These are phyloP conservation scores for Phalanger gymnotis DNA, from an alignment of 2,797 vertebrate species.

Conservation along the genomic window DNA sequence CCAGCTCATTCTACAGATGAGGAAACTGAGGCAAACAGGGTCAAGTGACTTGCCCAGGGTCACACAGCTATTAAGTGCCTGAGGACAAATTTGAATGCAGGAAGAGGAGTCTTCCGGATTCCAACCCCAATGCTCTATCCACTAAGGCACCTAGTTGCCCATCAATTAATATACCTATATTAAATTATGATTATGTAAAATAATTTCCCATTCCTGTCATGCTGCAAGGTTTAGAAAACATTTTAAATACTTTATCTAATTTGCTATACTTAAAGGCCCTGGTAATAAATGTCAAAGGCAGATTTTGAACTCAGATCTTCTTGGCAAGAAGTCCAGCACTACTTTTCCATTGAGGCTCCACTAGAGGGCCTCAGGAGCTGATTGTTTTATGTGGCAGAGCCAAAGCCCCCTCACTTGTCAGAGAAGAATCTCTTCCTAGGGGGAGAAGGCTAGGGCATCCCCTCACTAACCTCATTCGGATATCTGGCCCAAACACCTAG, in stretches of 20 bases:
- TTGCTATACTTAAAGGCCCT: not conserved
- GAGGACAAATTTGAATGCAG: not conserved
- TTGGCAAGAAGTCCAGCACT: not conserved
- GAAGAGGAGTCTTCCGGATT: not conserved
- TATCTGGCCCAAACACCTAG: fast-evolving
- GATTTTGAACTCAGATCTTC: not conserved
- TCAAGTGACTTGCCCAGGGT: too few species aligned
- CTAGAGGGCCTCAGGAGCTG: not conserved
- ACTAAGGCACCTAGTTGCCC: too few species aligned
- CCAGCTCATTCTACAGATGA: too few species aligned
- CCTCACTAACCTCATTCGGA: not conserved
- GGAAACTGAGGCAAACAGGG: too few species aligned
- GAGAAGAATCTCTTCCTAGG: not conserved
- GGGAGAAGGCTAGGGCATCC: not conserved
- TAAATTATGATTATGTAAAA: not conserved
- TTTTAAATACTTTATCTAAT: not conserved
- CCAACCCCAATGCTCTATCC: not conserved
- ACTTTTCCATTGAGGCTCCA: not conserved
- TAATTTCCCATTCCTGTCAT: not conserved
- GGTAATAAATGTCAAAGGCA: not conserved
- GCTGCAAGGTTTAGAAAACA: not conserved
- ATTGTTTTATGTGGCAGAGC: not conserved
- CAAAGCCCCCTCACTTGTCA: not conserved
- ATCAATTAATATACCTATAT: not conserved
- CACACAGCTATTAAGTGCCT: not conserved